Conservation (phyloP, 1,140 invertebrate species). For the Papilio machaon region DNA sequence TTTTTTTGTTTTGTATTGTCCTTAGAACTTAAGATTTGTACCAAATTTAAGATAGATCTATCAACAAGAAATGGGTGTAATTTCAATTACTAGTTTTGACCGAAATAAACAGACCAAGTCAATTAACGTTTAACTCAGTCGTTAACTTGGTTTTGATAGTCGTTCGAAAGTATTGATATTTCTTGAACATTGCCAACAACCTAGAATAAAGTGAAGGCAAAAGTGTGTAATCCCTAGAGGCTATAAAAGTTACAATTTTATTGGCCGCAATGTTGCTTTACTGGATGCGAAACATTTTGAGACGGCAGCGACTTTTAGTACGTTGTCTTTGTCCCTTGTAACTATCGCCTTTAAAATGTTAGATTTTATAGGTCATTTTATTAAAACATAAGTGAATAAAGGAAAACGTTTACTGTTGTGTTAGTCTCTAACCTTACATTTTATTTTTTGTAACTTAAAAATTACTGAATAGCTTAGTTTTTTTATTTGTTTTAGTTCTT, state of each 20-base stretch:
- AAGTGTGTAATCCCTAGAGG: constrained; percentile 5
- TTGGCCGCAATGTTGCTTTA: constrained; percentile 20
- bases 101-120: no score
- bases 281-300: constrained; percentile 21
- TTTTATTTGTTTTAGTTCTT: no score
- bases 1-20: no score
- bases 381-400: neutral
- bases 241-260: constrained; percentile 24
- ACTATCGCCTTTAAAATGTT: constrained; percentile 18
- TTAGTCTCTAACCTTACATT: neutral
- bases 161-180: neutral
- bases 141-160: no score
- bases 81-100: no score
- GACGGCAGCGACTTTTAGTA: constrained; percentile 6
- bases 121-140: no score
- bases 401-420: neutral
- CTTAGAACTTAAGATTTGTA: no score
- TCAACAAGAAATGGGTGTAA: no score
- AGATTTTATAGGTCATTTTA: neutral
- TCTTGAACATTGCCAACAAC: neutral
- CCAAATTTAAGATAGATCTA: no score
- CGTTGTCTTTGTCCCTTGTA: constrained; percentile 1
- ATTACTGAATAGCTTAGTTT: no score
- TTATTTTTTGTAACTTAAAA: no score
- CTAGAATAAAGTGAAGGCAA: constrained; percentile 8